phyloP scores from a whole-genome alignment of 2,797 vertebrate species.

The Sorex maritimensis region DNA sequence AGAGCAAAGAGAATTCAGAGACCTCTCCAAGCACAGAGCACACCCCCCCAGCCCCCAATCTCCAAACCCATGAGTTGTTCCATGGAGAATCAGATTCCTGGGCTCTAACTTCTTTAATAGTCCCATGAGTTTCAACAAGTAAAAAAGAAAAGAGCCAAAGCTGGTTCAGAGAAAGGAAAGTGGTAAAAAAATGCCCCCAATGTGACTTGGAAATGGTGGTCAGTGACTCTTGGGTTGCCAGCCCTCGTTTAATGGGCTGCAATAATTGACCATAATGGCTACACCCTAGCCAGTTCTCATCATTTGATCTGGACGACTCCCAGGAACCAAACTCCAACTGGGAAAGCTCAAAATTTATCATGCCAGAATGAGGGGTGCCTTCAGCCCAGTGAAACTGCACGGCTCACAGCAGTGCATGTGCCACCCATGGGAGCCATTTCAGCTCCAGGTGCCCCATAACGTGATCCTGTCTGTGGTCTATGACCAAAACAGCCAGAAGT shows the following conservation, averaged over 20 bases:
- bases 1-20: background rate
- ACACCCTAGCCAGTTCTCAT: slow-evolving; percentile 78
- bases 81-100: background rate
- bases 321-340: slow-evolving; percentile 79
- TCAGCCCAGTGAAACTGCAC: background rate
- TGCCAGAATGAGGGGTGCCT: slow-evolving; percentile 62
- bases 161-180: slow-evolving; percentile 50
- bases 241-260: slow-evolving; percentile 78
- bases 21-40: background rate
- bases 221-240: slow-evolving; percentile 72
- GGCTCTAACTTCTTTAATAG: background rate
- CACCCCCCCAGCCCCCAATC: background rate
- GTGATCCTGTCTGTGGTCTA: slow-evolving; percentile 69
- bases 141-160: slow-evolving; percentile 51
- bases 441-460: slow-evolving; percentile 58
- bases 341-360: slow-evolving; percentile 75
- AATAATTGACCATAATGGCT: slow-evolving; percentile 85
- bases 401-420: background rate
- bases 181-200: slow-evolving; percentile 74
- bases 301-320: slow-evolving; percentile 79
- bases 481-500: slow-evolving; percentile 75
- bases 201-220: slow-evolving; percentile 53
- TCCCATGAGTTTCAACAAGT: slow-evolving; percentile 47
- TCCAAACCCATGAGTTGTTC: background rate
- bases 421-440: slow-evolving; percentile 50